phyloP scores from a whole-genome alignment of 2,888 invertebrate species.

The Liodrosophila aerea region DNA sequence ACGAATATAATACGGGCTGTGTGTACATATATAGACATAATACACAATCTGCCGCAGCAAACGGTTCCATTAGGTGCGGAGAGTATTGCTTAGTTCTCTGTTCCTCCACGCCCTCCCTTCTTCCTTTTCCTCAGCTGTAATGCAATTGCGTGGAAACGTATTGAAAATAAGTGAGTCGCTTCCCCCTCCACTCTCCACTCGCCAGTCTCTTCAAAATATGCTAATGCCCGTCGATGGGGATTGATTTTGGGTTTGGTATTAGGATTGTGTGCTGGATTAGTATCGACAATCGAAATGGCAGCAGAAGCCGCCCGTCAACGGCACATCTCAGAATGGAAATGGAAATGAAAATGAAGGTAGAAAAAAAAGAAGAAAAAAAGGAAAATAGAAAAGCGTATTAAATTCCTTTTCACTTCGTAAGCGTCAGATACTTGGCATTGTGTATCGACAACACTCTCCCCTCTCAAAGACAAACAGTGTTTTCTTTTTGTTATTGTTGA shows the following conservation, averaged over 20 bases:
- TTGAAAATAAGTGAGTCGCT: constrained; percentile 50
- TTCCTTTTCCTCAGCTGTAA: constrained; percentile 16
- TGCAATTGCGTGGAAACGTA: constrained; percentile 77
- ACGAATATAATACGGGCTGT: background rate
- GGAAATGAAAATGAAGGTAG: too few species aligned
- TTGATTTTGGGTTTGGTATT: constrained; percentile 1
- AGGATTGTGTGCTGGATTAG: background rate
- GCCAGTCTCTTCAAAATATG: constrained; percentile 49
- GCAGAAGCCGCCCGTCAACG: constrained; percentile 47
- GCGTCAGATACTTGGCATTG: constrained; percentile 63
- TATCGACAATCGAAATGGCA: background rate
- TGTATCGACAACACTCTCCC: constrained; percentile 20
- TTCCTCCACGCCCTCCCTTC: background rate
- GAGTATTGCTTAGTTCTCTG: constrained; percentile 56
- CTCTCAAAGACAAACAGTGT: constrained; percentile 43
- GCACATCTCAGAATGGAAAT: constrained; percentile 31
- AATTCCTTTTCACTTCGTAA: constrained; percentile 49
- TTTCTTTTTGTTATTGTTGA: constrained; percentile 30
- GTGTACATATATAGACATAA: constrained; percentile 7
- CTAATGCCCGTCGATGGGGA: constrained; percentile 44
- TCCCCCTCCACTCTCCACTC: background rate
- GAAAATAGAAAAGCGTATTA: constrained; percentile 59
- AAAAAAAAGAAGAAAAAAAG: too few species aligned
- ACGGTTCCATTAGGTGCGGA: constrained; percentile 20
- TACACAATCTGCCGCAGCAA: constrained; percentile 2